A percentile compares a stretch with the other conserved stretches of the same genome.
Conservation (phyloP, 2,797 vertebrate genomes). For the Microchirus variegatus region DNA sequence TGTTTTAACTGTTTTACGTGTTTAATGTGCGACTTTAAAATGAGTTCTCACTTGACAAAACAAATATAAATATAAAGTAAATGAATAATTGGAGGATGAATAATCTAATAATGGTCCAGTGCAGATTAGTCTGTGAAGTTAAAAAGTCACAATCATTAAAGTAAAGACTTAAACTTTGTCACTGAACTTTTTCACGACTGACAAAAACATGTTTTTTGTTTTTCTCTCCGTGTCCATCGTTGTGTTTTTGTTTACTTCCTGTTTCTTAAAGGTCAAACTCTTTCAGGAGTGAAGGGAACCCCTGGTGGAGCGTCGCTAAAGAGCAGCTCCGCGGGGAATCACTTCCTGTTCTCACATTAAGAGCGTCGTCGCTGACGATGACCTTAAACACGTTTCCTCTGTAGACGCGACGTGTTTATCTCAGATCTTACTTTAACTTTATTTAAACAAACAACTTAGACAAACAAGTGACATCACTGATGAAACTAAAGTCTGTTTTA, state of each 20-base stretch:
- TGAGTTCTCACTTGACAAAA: too few species aligned
- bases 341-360: slow-evolving; percentile 9
- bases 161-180: too few species aligned
- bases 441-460: background rate
- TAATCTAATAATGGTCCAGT: too few species aligned
- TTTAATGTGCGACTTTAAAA: too few species aligned
- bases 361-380: slow-evolving; percentile 14
- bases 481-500: too few species aligned
- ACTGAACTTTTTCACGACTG: background rate
- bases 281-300: background rate
- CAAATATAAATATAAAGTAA: too few species aligned
- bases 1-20: too few species aligned
- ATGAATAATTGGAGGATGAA: too few species aligned
- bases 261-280: background rate
- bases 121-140: too few species aligned
- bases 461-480: background rate
- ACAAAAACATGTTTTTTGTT: background rate
- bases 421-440: background rate
- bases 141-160: too few species aligned
- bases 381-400: slow-evolving; percentile 44
- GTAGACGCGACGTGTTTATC: slow-evolving; percentile 24
- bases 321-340: slow-evolving; percentile 37
- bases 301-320: slow-evolving; percentile 12
- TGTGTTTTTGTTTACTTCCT: background rate
- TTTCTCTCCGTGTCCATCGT: background rate